These are phyloP conservation scores for Trachemys scripta DNA, from an alignment of 2,113 vertebrate species.

Conservation along the genomic window DNA sequence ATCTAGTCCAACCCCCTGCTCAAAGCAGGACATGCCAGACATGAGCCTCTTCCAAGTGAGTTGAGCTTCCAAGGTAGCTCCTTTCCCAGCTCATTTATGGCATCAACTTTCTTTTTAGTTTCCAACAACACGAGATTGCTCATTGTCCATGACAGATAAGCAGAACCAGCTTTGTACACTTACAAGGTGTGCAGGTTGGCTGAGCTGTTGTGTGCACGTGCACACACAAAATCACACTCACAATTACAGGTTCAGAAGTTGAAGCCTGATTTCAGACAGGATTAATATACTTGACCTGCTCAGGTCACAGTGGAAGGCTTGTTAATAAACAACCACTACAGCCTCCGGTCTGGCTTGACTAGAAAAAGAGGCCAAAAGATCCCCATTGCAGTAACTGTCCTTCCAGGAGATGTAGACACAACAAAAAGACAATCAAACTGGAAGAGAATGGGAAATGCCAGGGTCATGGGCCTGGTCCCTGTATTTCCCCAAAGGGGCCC, in stretches of 20 bases:
- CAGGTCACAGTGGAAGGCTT: neutral
- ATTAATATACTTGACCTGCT: neutral
- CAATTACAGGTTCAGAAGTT: neutral
- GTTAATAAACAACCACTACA: neutral
- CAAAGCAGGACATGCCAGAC: neutral
- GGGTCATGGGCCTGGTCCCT: rapidly evolving
- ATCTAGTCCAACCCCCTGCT: too few species aligned
- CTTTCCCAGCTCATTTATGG: neutral
- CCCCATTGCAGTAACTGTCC: neutral
- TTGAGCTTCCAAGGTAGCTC: neutral
- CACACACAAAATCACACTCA: neutral
- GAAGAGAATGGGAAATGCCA: neutral
- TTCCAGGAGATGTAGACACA: neutral
- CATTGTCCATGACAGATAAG: neutral
- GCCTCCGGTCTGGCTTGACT: rapidly evolving
- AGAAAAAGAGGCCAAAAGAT: neutral
- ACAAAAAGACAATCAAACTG: neutral
- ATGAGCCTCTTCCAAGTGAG: neutral
- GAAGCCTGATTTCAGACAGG: neutral
- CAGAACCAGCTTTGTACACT: neutral
- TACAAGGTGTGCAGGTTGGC: neutral
- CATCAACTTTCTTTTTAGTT: neutral
- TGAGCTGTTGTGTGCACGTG: neutral
- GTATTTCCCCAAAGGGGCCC: neutral
- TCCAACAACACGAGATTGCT: neutral